These are phyloP conservation scores for Notodonta dromedarius DNA, from an alignment of 2,888 invertebrate genomes.

Conservation along the genomic window DNA sequence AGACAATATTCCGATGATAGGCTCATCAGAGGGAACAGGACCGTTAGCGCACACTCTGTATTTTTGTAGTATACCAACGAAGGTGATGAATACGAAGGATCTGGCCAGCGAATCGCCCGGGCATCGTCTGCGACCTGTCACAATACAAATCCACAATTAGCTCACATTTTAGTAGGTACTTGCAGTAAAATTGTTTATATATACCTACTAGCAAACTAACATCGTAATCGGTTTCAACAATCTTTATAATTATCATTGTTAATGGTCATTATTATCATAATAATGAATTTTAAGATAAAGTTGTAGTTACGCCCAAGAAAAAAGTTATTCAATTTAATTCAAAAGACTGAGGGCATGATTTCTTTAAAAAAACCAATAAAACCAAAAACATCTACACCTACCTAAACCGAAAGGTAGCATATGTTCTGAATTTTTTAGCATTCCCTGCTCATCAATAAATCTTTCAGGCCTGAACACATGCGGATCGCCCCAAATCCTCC, in stretches of 20 bases:
- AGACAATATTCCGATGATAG: conserved; percentile 62
- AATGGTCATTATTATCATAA: too few relatives aligned
- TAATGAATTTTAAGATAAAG: too few relatives aligned
- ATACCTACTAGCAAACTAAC: too few relatives aligned
- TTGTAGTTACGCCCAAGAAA: too few relatives aligned
- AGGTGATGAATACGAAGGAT: conserved; percentile 84
- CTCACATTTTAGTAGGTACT: too few relatives aligned
- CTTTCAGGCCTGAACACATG: conserved; percentile 85
- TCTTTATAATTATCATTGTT: too few relatives aligned
- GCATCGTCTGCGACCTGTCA: conserved; percentile 86
- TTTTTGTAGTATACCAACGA: conserved; percentile 84
- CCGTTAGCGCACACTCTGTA: conserved; percentile 51
- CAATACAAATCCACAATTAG: conserved; percentile 11
- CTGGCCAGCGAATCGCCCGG: conserved; percentile 86
- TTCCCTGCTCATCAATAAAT: conserved; percentile 83
- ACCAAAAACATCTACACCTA: conserved; percentile 59
- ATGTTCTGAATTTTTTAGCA: conserved; percentile 79
- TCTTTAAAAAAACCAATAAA: too few relatives aligned
- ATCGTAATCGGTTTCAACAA: too few relatives aligned
- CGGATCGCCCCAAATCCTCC: conserved; percentile 83
- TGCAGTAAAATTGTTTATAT: too few relatives aligned
- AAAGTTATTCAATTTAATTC: too few relatives aligned
- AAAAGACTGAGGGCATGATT: too few relatives aligned
- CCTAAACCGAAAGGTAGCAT: conserved; percentile 88
- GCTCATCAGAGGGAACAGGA: conserved; percentile 58